Conservation (phyloP, 2,113 vertebrate genomes). For the Oncorhynchus nerka region DNA sequence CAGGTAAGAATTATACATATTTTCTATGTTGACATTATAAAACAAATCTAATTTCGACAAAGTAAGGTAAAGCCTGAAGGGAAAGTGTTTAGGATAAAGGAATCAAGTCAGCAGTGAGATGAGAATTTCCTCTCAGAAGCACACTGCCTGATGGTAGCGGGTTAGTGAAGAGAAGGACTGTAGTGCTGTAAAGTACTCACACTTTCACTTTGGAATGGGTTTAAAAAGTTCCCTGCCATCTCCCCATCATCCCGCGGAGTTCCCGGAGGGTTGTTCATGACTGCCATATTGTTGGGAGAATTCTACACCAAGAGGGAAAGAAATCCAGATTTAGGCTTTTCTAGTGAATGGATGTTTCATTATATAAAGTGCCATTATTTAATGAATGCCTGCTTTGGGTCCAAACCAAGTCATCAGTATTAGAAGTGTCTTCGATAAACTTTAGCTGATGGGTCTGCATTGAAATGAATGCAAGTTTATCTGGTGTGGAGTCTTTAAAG, state of each 20-base stretch:
- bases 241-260: slow-evolving; percentile 86
- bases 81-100: slow-evolving; percentile 44
- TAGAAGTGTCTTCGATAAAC: no score
- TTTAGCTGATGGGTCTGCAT: neutral
- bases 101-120: slow-evolving; percentile 30
- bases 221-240: slow-evolving; percentile 86
- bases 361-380: no score
- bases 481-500: neutral
- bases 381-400: no score
- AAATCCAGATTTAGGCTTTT: neutral
- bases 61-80: slow-evolving; percentile 50
- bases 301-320: slow-evolving; percentile 65
- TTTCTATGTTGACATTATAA: neutral
- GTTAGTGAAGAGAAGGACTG: neutral
- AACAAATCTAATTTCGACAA: slow-evolving; percentile 7
- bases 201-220: slow-evolving; percentile 90
- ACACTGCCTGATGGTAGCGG: slow-evolving; percentile 9
- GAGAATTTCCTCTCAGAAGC: slow-evolving; percentile 12
- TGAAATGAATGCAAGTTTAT: neutral
- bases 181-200: slow-evolving; percentile 67
- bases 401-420: no score
- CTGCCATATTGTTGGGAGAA: slow-evolving; percentile 86
- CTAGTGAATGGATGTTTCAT: neutral
- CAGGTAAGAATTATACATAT: neutral
- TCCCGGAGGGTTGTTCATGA: slow-evolving; percentile 85